A percentile compares a stretch with the other conserved stretches of the same genome.
Evolutionary conservation across 2,888 invertebrate genomes (phyloP).

Genomic region (Drosophila prostipennis): DNA sequence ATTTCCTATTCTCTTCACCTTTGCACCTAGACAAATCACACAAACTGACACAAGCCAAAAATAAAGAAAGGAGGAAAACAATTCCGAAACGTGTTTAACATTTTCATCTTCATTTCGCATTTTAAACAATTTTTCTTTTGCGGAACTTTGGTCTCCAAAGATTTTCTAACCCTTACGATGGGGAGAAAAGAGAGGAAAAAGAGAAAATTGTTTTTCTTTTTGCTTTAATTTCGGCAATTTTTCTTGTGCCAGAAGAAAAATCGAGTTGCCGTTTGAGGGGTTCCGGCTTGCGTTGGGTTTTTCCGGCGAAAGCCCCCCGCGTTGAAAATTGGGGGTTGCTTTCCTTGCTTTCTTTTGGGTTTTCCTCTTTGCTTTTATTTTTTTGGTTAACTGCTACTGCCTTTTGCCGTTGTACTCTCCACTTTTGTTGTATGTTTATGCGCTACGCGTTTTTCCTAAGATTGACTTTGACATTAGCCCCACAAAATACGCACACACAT

Average conservation of each 20-base stretch:
- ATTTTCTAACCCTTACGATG: constrained; percentile 63
- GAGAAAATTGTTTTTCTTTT: constrained; percentile 79
- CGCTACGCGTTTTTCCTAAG: constrained; percentile 80
- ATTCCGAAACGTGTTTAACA: constrained; percentile 71
- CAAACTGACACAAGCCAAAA: constrained; percentile 46
- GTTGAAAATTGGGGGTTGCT: constrained; percentile 51
- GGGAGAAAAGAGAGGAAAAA: constrained; percentile 33
- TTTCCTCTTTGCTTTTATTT: constrained; percentile 29
- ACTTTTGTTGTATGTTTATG: constrained; percentile 74
- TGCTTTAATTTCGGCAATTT: constrained; percentile 81
- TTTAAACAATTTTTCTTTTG: constrained; percentile 73
- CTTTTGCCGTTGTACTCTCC: constrained; percentile 56
- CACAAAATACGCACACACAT: constrained; percentile 53
- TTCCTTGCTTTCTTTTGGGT: constrained; percentile 46
- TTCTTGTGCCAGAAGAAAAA: constrained; percentile 77
- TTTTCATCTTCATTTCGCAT: constrained; percentile 71
- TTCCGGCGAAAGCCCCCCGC: constrained; percentile 46
- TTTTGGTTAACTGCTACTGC: constrained; percentile 39
- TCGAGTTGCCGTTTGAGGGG: constrained; percentile 70
- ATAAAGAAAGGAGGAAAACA: constrained; percentile 25
- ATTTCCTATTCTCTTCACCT: constrained; percentile 27
- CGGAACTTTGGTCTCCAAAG: constrained; percentile 60
- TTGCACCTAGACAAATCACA: constrained; percentile 64
- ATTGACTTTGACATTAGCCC: constrained; percentile 81
- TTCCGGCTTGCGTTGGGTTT: constrained; percentile 46